These are phyloP conservation scores for Hydropsyche tenuis DNA, from an alignment of 1,140 invertebrate species.

Conservation along the genomic window DNA sequence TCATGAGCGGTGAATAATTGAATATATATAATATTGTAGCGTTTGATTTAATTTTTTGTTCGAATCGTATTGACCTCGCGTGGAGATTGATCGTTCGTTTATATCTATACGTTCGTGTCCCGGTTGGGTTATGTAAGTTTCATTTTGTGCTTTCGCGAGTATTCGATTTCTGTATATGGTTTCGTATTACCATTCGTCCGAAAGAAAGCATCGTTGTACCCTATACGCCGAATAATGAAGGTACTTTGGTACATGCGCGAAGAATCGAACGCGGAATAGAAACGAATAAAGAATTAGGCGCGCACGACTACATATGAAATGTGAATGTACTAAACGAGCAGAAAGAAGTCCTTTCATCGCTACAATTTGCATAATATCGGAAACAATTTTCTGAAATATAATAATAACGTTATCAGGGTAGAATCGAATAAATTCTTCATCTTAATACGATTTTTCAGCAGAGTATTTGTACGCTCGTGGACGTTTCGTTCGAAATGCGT, in stretches of 20 bases:
- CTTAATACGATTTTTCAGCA: neutral
- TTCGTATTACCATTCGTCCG: constrained; percentile 6
- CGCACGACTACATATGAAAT: constrained; percentile 10
- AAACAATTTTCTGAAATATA: constrained; percentile 18
- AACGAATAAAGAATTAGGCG: constrained; percentile 8
- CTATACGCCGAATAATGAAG: constrained; percentile 1
- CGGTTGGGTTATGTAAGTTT: too few species aligned
- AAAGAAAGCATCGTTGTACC: neutral
- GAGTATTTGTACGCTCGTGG: neutral
- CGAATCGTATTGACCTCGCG: too few species aligned
- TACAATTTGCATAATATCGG: constrained; percentile 10
- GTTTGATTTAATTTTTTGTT: too few species aligned
- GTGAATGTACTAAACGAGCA: neutral
- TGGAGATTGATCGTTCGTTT: too few species aligned
- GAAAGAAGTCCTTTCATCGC: neutral
- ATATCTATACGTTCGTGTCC: too few species aligned
- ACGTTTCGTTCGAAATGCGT: neutral
- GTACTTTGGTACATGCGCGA: neutral
- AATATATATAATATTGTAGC: too few species aligned
- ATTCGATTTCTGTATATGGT: neutral
- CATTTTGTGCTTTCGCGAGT: too few species aligned
- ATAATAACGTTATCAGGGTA: constrained; percentile 28
- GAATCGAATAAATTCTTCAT: neutral
- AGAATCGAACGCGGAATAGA: neutral
- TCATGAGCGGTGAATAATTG: too few species aligned